Base-by-base conservation (phyloP, 1,140 invertebrate species). In the Pogonomyrmex barbatus region DNA sequence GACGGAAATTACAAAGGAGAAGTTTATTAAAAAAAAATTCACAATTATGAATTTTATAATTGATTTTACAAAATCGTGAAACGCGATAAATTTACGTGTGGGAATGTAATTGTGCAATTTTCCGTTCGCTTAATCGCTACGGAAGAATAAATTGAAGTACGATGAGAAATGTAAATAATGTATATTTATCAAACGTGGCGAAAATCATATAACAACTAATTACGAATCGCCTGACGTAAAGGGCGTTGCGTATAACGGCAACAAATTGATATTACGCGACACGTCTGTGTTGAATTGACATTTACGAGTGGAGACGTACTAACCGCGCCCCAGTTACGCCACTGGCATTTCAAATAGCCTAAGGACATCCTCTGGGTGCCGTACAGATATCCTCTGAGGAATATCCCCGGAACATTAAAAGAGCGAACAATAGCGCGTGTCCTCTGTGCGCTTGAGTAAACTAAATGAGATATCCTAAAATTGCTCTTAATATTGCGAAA, bases 331-430 rank as follows among this genome's bases (percentile, higher is more conserved):
- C 54, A 83, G 79, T 83, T 83, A 83, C 79, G 79, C 79, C 68
- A 83, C 79, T 83, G 79, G 68, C 68, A 75, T 83, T 83, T 83
- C 79, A 75, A 73, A 60, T 60, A 83, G 79, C 79, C 54, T 75
- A 73, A 83, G 54, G 79, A 83, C 42, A 83, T 83, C 79, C 79
- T 83, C 12, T 60, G 79, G 79, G 52, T 83, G 54, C 79, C 17
- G 79, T 75, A 50, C 68, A 60, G 79, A 83, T 83, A 83, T 83
- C 30, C 79, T 83, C 68, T 33, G 79, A 83, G 79, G 79, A 83
- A 83, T 83, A 83, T 83, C 68, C 42, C 10, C 52, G 68, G 42
- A 83, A 83, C 79, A 83, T 83, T 83, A 83, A 83, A 83, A 83
- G 79, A 83, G 45, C n/a, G 79, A 60, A 83, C 79, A 83, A 83